Evolutionary conservation across 2,113 vertebrate species (phyloP).

Genomic region (Hippocampus zosterae): DNA sequence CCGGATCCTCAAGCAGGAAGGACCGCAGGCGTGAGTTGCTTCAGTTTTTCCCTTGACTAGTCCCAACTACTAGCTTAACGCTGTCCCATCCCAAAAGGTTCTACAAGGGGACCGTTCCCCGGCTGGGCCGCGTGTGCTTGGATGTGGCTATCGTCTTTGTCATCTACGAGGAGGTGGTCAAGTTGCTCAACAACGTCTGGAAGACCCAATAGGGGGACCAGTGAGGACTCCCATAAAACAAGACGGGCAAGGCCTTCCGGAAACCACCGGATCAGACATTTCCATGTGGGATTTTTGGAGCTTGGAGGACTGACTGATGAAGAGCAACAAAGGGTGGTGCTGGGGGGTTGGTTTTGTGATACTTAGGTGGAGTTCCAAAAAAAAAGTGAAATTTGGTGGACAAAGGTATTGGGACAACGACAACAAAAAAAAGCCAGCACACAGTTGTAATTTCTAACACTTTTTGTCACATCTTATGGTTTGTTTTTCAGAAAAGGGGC

Average conservation of each 20-base stretch:
- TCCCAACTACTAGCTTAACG: no score
- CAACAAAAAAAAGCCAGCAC: no score
- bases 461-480: neutral
- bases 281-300: neutral
- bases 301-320: neutral
- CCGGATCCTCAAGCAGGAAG: slow-evolving; percentile 78
- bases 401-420: no score
- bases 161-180: slow-evolving; percentile 74
- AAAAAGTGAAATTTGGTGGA: no score
- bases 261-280: neutral
- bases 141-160: slow-evolving; percentile 75
- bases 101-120: slow-evolving; percentile 74
- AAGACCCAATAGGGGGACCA: slow-evolving; percentile 63
- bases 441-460: no score
- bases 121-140: slow-evolving; percentile 66
- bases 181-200: slow-evolving; percentile 71
- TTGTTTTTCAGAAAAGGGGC: neutral
- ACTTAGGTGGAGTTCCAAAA: no score
- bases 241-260: neutral
- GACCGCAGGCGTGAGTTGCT: slow-evolving; percentile 73
- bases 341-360: no score
- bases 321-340: neutral
- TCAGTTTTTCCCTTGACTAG: neutral
- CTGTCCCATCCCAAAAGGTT: slow-evolving; percentile 51
- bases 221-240: neutral